Evolutionary conservation across 35 echinoderm and acorn worm species (phyloP), one percentile per base, ranked within the genome.

Genomic region (Nesometra sesokonis): DNA sequence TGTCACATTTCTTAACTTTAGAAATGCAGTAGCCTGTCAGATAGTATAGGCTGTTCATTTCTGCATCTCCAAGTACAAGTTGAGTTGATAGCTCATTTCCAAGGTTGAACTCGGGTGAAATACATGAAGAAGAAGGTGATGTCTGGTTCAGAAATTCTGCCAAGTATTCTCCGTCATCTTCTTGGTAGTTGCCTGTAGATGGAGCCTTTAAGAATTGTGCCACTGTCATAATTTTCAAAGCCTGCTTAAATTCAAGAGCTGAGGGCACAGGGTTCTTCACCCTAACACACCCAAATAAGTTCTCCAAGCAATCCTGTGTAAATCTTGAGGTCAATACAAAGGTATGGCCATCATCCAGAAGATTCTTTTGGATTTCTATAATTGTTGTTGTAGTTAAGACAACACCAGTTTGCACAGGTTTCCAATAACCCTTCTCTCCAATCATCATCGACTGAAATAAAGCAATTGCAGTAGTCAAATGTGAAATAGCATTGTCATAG

Each of bases 281-380:
- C 17, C 86, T 31, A 4, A 79, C 77, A n/a, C 84, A 80, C 29
- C 57, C 84, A 52, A 92, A 88, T 32, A 92, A 35, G 80, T 92
- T n/a, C n/a, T n/a, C n/a, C n/a, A n/a, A n/a, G n/a, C 86, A 92
- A 76, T 92, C 86, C 79, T 92, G 86, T 29, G 82, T 88, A 37
- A 88, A 82, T 30, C 91, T 36, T 17, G 86, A 52, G 32, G 91
- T 88, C 17, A 92, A 76, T 27, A 88, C 37, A 77, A 88, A 92
- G 57, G 35, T 88, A 77, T 92, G 47, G 21, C 91, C 91, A 47
- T 80, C 76, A 47, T 88, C 77, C 19, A 92, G 82, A 30, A 92
- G 82, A 76, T 88, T 35, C 17, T 92, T 57, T 46, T 47, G 80
- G 37, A 88, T 23, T 36, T 87, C 32, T 17, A 88, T 47, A 29